Conservation (phyloP, 1,140 invertebrate species). For the Drosophila nebulosa region DNA sequence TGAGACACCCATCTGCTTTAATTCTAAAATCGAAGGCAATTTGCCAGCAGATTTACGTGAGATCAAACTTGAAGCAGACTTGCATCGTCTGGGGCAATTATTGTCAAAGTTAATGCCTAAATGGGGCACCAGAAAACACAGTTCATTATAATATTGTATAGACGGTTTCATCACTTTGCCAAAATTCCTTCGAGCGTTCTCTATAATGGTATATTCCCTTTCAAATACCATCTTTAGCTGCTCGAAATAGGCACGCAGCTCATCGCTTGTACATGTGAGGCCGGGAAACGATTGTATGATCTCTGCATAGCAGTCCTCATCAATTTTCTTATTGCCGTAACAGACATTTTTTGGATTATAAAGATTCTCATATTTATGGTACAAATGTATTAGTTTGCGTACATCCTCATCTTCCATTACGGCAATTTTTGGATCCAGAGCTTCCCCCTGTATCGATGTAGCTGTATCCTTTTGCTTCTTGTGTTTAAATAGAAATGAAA, state of each 20-base stretch:
- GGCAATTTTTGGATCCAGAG: background rate
- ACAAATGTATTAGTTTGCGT: slow-evolving; percentile 40
- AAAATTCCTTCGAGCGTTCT: background rate
- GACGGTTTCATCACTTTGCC: slow-evolving; percentile 20
- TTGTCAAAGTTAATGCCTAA: background rate
- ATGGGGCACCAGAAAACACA: slow-evolving; percentile 46
- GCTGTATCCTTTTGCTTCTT: background rate
- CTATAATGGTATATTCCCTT: slow-evolving; percentile 38
- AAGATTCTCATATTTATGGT: slow-evolving; percentile 30
- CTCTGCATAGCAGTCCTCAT: slow-evolving; percentile 33
- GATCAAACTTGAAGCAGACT: background rate
- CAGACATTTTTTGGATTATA: slow-evolving; percentile 35
- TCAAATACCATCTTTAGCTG: slow-evolving; percentile 33
- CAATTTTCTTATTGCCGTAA: slow-evolving; percentile 38
- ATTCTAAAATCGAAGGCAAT: background rate
- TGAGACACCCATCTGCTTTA: background rate
- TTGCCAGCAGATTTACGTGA: background rate
- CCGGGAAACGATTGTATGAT: slow-evolving; percentile 31
- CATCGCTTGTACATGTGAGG: background rate
- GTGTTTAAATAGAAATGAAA: background rate
- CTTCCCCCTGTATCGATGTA: background rate
- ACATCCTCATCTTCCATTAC: slow-evolving; percentile 19
- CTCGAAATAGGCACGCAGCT: slow-evolving; percentile 18
- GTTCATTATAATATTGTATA: slow-evolving; percentile 51
- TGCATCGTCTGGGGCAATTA: background rate